phyloP scores from a whole-genome alignment of 2,888 invertebrate species.

The Oscheius sp. region DNA sequence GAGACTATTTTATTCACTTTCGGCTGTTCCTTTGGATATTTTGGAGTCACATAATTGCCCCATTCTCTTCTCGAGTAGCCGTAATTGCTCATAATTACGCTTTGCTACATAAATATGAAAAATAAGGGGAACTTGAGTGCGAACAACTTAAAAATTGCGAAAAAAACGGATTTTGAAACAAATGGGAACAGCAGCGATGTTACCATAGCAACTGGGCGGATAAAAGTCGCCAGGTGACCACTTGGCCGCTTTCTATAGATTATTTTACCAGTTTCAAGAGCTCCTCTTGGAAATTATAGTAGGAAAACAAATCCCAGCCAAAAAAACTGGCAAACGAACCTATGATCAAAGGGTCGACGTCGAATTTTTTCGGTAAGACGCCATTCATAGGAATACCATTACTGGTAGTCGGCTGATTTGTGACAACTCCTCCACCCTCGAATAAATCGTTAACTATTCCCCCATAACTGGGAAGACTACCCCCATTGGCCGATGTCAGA shows the following conservation, averaged over 20 bases:
- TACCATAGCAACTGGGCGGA: too few species aligned
- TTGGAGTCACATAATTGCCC: too few species aligned
- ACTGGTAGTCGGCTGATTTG: conserved; percentile 25
- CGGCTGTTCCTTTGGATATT: too few species aligned
- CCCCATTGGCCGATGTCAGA: conserved; percentile 10
- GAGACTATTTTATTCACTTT: too few species aligned
- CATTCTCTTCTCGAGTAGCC: too few species aligned
- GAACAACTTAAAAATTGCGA: too few species aligned
- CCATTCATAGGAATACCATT: conserved; percentile 13
- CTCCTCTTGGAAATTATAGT: not conserved
- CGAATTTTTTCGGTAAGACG: conserved; percentile 24
- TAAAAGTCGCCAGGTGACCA: too few species aligned
- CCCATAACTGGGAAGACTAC: conserved; percentile 45
- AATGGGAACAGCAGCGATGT: too few species aligned
- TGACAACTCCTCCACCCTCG: conserved; percentile 24
- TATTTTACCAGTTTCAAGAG: not conserved
- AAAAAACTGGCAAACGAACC: conserved; percentile 1
- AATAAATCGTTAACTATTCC: conserved; percentile 63
- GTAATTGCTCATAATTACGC: too few species aligned
- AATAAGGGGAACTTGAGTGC: too few species aligned
- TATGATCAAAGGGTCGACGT: conserved; percentile 28
- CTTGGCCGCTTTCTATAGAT: not conserved
- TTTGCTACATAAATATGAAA: too few species aligned
- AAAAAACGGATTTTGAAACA: too few species aligned
- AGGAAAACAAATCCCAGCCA: not conserved